These are phyloP conservation scores for Drosophila buzzatii DNA, from an alignment of 2,888 invertebrate genomes.

Conservation along the genomic window DNA sequence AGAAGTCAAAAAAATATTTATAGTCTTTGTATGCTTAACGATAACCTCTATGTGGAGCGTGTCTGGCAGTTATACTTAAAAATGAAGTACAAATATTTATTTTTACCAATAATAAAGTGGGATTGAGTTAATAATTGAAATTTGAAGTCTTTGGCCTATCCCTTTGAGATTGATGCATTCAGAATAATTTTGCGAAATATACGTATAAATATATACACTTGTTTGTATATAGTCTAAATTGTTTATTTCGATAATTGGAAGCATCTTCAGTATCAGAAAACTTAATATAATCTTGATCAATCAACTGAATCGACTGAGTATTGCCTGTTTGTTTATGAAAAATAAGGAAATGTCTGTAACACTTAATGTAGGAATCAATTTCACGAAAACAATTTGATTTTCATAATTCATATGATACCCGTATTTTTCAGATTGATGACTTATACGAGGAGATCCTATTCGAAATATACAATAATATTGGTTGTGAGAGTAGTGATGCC, in stretches of 20 bases:
- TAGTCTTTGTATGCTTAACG: background rate
- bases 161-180: background rate
- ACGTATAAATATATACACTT: background rate
- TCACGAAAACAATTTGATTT: background rate
- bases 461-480: constrained; percentile 93
- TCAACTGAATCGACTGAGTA: too few species aligned
- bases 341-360: background rate
- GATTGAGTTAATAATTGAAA: background rate
- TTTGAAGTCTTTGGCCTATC: background rate
- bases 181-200: background rate
- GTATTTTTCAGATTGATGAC: constrained; percentile 88
- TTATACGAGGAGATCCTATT: constrained; percentile 93
- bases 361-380: background rate
- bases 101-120: background rate
- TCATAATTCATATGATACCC: background rate
- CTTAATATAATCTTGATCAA: background rate
- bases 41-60: background rate
- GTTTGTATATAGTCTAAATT: background rate
- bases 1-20: background rate
- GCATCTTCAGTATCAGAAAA: too few species aligned
- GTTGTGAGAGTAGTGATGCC: constrained; percentile 90
- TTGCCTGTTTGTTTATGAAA: background rate
- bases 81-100: background rate
- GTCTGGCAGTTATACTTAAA: background rate
- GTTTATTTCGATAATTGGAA: background rate